Evolutionary conservation across 2,113 vertebrate species (phyloP).

Genomic region (Microcebus griseorufus): DNA sequence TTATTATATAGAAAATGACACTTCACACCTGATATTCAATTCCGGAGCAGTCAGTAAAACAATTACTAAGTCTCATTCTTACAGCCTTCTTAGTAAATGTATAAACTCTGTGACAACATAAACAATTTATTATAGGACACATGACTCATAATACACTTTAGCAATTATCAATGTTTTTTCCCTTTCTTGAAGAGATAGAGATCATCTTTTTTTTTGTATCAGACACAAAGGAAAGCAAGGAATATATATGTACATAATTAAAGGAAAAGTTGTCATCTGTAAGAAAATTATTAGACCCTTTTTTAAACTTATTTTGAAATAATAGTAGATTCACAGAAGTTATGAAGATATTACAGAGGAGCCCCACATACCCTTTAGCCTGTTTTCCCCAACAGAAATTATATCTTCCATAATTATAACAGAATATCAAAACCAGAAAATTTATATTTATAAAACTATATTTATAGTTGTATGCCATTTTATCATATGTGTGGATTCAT

Average conservation of each 20-base stretch:
- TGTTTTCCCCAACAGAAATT: not conserved
- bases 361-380: not conserved
- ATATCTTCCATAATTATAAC: not conserved
- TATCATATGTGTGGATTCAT: not conserved
- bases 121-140: not conserved
- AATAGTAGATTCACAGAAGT: not conserved
- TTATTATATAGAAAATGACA: not conserved
- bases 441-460: not conserved
- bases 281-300: not conserved
- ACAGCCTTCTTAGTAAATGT: not conserved
- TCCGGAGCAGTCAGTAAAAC: not conserved
- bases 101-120: not conserved
- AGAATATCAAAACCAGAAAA: not conserved
- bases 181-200: not conserved
- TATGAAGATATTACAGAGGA: not conserved
- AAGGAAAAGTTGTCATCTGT: not conserved
- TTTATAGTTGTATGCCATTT: not conserved
- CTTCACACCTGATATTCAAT: constrained; percentile 2
- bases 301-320: not conserved
- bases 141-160: not conserved
- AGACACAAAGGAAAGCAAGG: not conserved
- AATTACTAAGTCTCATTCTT: not conserved
- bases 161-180: not conserved
- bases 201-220: not conserved
- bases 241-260: not conserved